Base-by-base conservation (phyloP, 2,888 invertebrate genomes). In the Conistra vaccinii region DNA sequence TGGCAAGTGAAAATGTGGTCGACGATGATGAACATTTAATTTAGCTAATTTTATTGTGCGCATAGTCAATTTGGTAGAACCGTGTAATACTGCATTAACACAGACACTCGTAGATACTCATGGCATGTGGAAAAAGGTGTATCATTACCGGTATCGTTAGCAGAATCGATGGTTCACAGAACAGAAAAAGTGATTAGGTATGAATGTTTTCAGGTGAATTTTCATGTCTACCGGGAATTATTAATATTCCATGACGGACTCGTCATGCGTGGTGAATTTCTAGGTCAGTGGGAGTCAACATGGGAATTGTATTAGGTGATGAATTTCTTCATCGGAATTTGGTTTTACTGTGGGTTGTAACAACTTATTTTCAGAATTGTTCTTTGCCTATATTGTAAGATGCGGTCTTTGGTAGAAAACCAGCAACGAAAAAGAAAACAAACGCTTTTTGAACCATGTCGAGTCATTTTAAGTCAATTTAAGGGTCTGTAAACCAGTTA, bases 81-180 rank as follows among this genome's bases (percentile, higher is more conserved):
- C 17, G 53, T 78, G 39, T 48, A 14, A 4, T 23, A 26, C 23
- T 12, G 17, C 29, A 66, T 69, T 83, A 81, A 76, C 39, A 58
- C 48, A 67, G n/a, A 62, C 1, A 79, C 79, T 78, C 23, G 23
- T 77, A 55, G 42, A 51, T 72, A 73, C 65, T 74, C 58, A 68
- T 23, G 53, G 73, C 69, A 69, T 82, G 79, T 83, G 79, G 70
- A 83, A 88, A 89, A 87, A 83, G 79, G 84, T 83, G 71, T 88
- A 85, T 83, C 80, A 87, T 88, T 88, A 86, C 72, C 51, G 45
- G 72, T 84, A 85, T 85, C 66, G 69, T 75, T 75, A 79, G 61
- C 58, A 32, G 69, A 82, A 85, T 77, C 77, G 71, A 78, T 78
- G 39, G 45, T 76, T 77, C 76, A 63, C 53, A 51, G 68, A 74